A percentile compares a stretch with the other conserved stretches of the same genome.
Conservation (phyloP, 2,113 vertebrate species). For the Eurypyga helias region DNA sequence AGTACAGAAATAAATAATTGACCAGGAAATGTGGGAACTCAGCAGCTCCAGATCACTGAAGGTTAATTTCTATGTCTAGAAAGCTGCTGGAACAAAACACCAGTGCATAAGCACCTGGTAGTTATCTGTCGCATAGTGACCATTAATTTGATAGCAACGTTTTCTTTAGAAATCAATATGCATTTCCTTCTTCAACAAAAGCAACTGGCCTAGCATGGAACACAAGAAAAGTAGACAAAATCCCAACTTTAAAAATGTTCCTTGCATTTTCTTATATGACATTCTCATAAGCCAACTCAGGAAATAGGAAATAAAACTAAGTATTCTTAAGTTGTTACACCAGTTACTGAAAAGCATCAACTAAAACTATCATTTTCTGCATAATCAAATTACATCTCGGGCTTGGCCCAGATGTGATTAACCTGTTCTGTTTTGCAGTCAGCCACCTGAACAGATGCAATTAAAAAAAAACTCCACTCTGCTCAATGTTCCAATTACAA, state of each 20-base stretch:
- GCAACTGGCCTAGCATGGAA: not conserved
- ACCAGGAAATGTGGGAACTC: accelerated
- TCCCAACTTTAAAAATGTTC: not conserved
- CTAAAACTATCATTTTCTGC: not conserved
- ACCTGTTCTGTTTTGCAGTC: not conserved
- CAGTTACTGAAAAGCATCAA: not conserved
- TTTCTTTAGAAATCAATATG: not conserved
- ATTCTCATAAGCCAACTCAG: not conserved
- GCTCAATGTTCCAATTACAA: not conserved
- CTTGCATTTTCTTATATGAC: not conserved
- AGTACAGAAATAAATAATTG: not conserved
- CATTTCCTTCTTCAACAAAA: not conserved
- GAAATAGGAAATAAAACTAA: not conserved
- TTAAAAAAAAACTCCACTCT: not conserved
- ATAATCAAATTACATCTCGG: not conserved
- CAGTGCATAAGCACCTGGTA: not conserved
- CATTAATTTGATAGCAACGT: not conserved
- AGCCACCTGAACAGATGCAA: not conserved
- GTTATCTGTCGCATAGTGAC: not conserved
- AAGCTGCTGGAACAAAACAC: not conserved
- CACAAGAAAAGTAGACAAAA: not conserved
- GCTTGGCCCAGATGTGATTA: not conserved
- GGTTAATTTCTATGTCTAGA: not conserved
- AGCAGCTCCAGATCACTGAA: not conserved
- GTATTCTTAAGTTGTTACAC: not conserved